Evolutionary conservation across 2,113 vertebrate genomes (phyloP), one percentile per base, ranked within the genome.

Genomic region (Crotalus tigris): DNA sequence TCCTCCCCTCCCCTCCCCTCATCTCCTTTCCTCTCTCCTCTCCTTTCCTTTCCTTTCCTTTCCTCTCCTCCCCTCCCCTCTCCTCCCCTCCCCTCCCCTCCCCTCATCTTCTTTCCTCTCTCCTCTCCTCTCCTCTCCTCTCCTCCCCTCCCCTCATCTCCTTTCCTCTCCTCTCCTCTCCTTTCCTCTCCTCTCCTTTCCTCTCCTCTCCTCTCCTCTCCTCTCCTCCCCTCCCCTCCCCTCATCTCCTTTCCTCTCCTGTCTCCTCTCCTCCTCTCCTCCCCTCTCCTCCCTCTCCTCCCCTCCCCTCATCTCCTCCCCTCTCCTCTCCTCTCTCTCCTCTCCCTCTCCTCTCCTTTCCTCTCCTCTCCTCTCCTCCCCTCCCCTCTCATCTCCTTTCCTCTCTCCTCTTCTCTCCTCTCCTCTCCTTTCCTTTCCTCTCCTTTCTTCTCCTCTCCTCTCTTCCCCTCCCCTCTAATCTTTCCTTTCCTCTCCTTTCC

Each of bases 51-150:
- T n/a, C n/a, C n/a, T n/a, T n/a, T n/a, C n/a, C n/a, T n/a, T n/a
- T n/a, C n/a, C n/a, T n/a, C n/a, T n/a, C n/a, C 1, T 8, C 49
- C 8, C 6, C 49, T 1, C 33, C 8, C 3, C 1, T 2, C 44
- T 33, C 33, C 33, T 1, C 33, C 1, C 33, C 1, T 33, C 33
- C 1, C n/a, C n/a, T n/a, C n/a, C n/a, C n/a, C n/a, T n/a, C n/a
- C n/a, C n/a, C n/a, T n/a, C n/a, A n/a, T n/a, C n/a, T n/a, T n/a
- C n/a, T n/a, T n/a, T 5, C 46, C 26, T 5, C 1, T 8, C 49
- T 49, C 6, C 49, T 1, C 33, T 49, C 3, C 1, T 2, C 44
- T 33, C 33, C 33, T 1, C 33, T 33, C 33, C 1, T 33, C 33
- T 33, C 33, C 1, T 33, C n/a, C n/a, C n/a, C n/a, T n/a, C n/a